Conservation (phyloP, 2,888 invertebrate species). For the Cataglyphis albicans region DNA sequence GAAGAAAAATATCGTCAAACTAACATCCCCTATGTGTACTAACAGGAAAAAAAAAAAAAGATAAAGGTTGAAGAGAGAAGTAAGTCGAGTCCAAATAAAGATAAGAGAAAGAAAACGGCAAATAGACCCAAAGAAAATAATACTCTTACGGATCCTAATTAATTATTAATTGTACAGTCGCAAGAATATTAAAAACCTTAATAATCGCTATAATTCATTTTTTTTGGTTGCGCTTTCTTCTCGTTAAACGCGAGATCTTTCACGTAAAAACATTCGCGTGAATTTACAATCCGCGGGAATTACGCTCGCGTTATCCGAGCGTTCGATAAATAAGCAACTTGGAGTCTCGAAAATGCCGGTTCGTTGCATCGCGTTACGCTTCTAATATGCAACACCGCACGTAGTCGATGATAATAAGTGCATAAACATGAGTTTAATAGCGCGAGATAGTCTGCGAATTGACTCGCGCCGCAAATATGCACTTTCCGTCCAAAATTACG, state of each 20-base stretch:
- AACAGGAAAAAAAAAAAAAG: not conserved
- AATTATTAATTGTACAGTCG: conserved; percentile 3
- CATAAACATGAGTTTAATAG: conserved; percentile 71
- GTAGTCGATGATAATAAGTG: conserved; percentile 66
- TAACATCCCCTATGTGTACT: not conserved
- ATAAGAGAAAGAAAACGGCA: not conserved
- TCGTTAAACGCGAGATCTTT: conserved; percentile 34
- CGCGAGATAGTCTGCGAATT: conserved; percentile 56
- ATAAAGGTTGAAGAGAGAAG: not conserved
- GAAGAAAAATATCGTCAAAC: conserved; percentile 5
- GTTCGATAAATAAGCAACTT: conserved; percentile 57
- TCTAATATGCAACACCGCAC: conserved; percentile 54
- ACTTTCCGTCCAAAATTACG: conserved; percentile 44
- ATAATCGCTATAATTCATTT: not conserved
- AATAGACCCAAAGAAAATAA: not conserved
- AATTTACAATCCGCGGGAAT: conserved; percentile 68
- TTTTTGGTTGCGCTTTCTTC: conserved; percentile 40
- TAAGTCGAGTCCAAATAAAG: not conserved
- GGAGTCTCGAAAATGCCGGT: conserved; percentile 64
- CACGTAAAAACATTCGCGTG: conserved; percentile 39
- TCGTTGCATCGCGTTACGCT: conserved; percentile 63
- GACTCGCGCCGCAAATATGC: conserved; percentile 47
- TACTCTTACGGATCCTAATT: not conserved
- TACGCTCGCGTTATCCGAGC: conserved; percentile 46
- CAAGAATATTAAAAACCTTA: conserved; percentile 51